Percentiles rank a stretch among this genome's conserved stretches.
phyloP scores from a whole-genome alignment of 2,797 vertebrate genomes.

The Tangara arthus region DNA sequence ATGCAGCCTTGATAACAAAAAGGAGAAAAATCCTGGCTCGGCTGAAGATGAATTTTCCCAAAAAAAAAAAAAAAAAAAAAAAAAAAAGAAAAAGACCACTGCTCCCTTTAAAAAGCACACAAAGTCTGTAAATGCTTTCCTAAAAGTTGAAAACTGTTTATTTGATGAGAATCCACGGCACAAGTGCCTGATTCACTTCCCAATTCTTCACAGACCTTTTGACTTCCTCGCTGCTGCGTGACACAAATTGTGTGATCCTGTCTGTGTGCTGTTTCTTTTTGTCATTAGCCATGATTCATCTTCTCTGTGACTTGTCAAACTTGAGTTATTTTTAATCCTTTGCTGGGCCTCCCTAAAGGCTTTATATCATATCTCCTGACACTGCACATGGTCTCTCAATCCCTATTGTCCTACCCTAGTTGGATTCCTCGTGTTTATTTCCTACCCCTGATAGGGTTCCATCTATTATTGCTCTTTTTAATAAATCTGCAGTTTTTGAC shows the following conservation, averaged over 20 bases:
- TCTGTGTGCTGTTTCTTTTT: constrained; percentile 22
- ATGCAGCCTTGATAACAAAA: neutral
- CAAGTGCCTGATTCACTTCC: neutral
- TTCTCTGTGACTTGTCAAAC: constrained; percentile 28
- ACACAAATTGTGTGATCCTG: constrained; percentile 29
- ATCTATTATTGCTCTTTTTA: neutral
- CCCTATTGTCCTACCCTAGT: neutral
- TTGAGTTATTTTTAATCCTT: constrained; percentile 51
- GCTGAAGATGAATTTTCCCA: neutral
- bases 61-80: no score
- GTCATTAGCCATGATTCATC: constrained; percentile 50
- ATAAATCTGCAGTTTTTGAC: constrained; percentile 12
- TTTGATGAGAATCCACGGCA: neutral
- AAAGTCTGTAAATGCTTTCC: neutral
- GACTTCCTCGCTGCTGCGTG: neutral
- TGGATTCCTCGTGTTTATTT: neutral
- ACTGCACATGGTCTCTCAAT: constrained; percentile 7
- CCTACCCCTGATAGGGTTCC: neutral
- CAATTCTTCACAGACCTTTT: neutral
- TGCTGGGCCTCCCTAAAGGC: constrained; percentile 10
- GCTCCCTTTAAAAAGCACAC: neutral
- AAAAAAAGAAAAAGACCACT: neutral
- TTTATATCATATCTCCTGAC: constrained; percentile 40
- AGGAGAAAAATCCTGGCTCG: neutral
- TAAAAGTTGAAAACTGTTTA: neutral